Percentiles rank a stretch among this genome's conserved stretches.
phyloP scores from a whole-genome alignment of 2,888 invertebrate genomes.

The Xestia ashworthii region DNA sequence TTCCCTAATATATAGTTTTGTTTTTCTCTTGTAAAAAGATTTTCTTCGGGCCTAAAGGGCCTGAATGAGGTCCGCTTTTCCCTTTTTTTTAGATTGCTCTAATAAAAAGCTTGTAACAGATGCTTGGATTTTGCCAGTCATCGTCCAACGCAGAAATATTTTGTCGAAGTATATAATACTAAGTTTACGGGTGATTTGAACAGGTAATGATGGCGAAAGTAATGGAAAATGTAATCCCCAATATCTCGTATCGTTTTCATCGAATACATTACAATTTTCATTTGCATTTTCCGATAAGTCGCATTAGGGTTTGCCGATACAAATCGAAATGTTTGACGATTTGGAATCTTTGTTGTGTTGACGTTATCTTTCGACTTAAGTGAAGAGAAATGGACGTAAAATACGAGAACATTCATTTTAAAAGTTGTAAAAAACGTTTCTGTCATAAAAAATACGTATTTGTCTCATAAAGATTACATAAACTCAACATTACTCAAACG shows the following conservation, averaged over 20 bases:
- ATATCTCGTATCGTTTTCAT: slow-evolving; percentile 36
- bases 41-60: slow-evolving; percentile 27
- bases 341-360: slow-evolving; percentile 16
- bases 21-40: slow-evolving; percentile 48
- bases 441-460: slow-evolving; percentile 27
- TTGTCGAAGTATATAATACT: slow-evolving; percentile 35
- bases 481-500: slow-evolving; percentile 48
- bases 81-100: slow-evolving; percentile 48
- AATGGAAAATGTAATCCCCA: slow-evolving; percentile 37
- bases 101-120: slow-evolving; percentile 56
- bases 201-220: slow-evolving; percentile 39
- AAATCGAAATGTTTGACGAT: slow-evolving; percentile 24
- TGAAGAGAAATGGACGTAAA: background rate
- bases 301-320: slow-evolving; percentile 24
- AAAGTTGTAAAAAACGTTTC: slow-evolving; percentile 28
- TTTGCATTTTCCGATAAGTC: slow-evolving; percentile 55
- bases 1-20: slow-evolving; percentile 53
- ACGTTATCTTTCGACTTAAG: background rate
- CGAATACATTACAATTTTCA: slow-evolving; percentile 51
- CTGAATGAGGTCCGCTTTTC: slow-evolving; percentile 38
- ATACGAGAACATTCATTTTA: background rate
- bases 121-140: slow-evolving; percentile 34
- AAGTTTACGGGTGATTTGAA: slow-evolving; percentile 46
- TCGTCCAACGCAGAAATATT: slow-evolving; percentile 36
- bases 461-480: slow-evolving; percentile 55